Evolutionary conservation across 23 tunicate species (phyloP).

Genomic region (Aplidium turbinatum): DNA sequence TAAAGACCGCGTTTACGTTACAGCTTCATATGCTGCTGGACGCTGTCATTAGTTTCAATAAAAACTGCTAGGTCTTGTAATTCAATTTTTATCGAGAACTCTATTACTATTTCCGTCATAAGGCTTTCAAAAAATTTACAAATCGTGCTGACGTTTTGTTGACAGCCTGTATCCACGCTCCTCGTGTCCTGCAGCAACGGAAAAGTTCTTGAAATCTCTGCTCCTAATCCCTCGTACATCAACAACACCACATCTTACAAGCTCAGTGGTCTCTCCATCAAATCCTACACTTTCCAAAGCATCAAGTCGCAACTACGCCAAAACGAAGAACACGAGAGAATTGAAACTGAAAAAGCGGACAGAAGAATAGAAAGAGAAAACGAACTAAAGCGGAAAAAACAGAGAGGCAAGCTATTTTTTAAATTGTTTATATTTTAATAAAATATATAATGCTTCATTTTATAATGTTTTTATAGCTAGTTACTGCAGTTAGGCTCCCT

Average conservation of each 20-base stretch:
- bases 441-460: too few species aligned
- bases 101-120: too few species aligned
- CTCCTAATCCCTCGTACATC: constrained; percentile 31
- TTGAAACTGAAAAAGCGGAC: constrained; percentile 47
- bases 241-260: constrained; percentile 74
- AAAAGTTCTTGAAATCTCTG: constrained; percentile 71
- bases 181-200: constrained; percentile 70
- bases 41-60: too few species aligned
- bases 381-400: constrained; percentile 71
- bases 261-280: constrained; percentile 47
- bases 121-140: too few species aligned
- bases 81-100: too few species aligned
- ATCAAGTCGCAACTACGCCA: constrained; percentile 73
- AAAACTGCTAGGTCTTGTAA: too few species aligned
- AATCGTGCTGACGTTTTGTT: constrained; percentile 25
- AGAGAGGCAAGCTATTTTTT: constrained; percentile 80
- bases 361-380: constrained; percentile 62
- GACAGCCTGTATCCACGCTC: constrained; percentile 58
- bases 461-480: too few species aligned
- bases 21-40: too few species aligned
- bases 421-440: too few species aligned
- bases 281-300: constrained; percentile 83
- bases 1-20: too few species aligned
- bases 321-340: constrained; percentile 73
- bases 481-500: too few species aligned